These are phyloP conservation scores for Hipparchia semele DNA, from an alignment of 2,888 invertebrate species.

Conservation along the genomic window DNA sequence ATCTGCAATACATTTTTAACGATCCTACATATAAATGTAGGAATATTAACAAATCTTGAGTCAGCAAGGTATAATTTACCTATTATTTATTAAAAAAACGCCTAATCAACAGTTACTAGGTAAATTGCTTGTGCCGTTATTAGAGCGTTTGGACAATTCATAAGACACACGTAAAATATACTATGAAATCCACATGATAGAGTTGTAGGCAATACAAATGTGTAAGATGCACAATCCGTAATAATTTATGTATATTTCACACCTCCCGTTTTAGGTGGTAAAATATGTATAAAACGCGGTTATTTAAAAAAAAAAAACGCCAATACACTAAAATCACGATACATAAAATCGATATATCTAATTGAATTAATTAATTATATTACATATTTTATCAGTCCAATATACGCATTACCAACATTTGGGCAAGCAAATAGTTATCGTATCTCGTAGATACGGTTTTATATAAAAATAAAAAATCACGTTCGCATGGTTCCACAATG, in stretches of 20 bases:
- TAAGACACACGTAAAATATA: too few species aligned
- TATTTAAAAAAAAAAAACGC: background rate
- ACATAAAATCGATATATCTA: background rate
- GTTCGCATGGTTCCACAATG: constrained; percentile 31
- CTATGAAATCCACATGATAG: too few species aligned
- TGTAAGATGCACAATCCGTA: too few species aligned
- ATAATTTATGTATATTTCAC: background rate
- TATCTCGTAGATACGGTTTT: constrained; percentile 26
- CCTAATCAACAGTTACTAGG: too few species aligned
- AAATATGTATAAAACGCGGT: background rate
- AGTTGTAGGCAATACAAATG: too few species aligned
- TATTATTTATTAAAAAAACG: too few species aligned
- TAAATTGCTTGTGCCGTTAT: too few species aligned
- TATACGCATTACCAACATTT: constrained; percentile 10
- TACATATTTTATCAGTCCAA: constrained; percentile 5
- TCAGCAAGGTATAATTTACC: too few species aligned
- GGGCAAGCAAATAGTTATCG: constrained; percentile 13
- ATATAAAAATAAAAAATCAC: constrained; percentile 27
- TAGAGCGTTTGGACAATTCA: too few species aligned
- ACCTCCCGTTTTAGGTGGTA: background rate
- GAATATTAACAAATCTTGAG: too few species aligned
- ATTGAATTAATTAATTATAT: constrained; percentile 3
- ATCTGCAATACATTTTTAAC: too few species aligned
- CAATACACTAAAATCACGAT: background rate
- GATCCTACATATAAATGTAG: too few species aligned